Evolutionary conservation across 2,113 vertebrate genomes (phyloP), one percentile per base, ranked within the genome.

Genomic region (Barnardius zonarius): DNA sequence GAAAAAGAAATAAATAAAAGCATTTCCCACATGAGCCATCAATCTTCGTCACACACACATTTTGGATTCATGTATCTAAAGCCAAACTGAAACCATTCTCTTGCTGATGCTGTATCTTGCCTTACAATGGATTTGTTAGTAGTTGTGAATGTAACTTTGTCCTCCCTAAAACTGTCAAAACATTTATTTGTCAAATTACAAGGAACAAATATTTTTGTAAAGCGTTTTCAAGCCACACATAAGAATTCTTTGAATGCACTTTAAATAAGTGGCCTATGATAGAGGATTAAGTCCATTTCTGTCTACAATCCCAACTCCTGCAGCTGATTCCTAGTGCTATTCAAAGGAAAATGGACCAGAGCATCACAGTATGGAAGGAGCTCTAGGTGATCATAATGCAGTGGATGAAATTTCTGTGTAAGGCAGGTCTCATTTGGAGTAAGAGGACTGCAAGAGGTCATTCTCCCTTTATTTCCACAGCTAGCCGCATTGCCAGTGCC

Each of bases 1-100:
- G 68, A 75, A 92, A 95, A 96, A 95, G 83, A 95, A 96, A 96
- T 94, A 95, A 95, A 89, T 86, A 91, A 89, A 92, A 76, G 15
- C 62, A 81, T 91, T 95, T 90, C 88, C 80, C 77, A 25, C 51
- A 70, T 39, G 59, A 85, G 63, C 86, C 81, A 94, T 96, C 96
- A 90, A 9, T 96, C 89, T 88, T 95, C 8, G 10, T 95, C 92
- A 69, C 51, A 39, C 4, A 5, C 64, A 31, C 39, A 43, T 88
- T 90, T 86, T 92, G 59, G 63, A 89, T 90, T 72, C 62, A 48
- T 33, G 25, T 94, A 73, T 81, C 84, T 92, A 61, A 94, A 96
- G 86, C 73, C 57, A 83, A 68, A 80, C 67, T 78, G 83, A 90
- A 95, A 55, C 57, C 1, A 0, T 86, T 81, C 80, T 85, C 79